Conservation (phyloP, 2,113 vertebrate species). For the Catharus minimus region DNA sequence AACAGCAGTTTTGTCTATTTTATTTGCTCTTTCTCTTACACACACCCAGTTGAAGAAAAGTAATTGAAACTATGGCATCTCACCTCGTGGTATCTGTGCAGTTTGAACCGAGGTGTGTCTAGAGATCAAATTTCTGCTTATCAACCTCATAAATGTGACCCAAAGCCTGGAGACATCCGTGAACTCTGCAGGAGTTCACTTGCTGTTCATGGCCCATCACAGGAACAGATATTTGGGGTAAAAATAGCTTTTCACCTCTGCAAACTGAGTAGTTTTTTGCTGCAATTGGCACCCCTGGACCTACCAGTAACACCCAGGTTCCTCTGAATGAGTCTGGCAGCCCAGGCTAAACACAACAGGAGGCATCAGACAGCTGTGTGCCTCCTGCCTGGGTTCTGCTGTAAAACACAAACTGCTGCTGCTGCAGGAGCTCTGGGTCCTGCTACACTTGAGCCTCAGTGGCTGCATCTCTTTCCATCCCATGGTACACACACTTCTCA, state of each 20-base stretch:
- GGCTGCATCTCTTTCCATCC: background rate
- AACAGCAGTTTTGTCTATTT: background rate
- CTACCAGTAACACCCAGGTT: background rate
- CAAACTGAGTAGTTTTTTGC: background rate
- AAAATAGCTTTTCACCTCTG: background rate
- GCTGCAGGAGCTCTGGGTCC: background rate
- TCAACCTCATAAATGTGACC: background rate
- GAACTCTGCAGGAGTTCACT: conserved; percentile 11
- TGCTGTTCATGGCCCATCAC: background rate
- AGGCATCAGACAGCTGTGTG: background rate
- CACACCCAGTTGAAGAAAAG: conserved; percentile 2
- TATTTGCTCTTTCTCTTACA: background rate
- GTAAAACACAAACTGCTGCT: background rate
- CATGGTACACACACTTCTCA: background rate
- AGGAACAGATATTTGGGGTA: background rate
- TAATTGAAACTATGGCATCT: conserved; percentile 21
- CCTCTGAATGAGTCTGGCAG: background rate
- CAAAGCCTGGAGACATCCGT: conserved; percentile 16
- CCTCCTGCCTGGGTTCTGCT: background rate
- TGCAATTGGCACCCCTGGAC: background rate
- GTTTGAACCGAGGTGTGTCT: background rate
- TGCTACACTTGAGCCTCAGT: rapidly evolving
- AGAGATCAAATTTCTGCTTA: conserved; percentile 19
- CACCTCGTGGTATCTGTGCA: background rate
- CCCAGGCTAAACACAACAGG: background rate